Percentiles rank a stretch among this genome's conserved stretches.
These are phyloP conservation scores for Epinotia nisella DNA, from an alignment of 2,888 invertebrate species.

Conservation along the genomic window DNA sequence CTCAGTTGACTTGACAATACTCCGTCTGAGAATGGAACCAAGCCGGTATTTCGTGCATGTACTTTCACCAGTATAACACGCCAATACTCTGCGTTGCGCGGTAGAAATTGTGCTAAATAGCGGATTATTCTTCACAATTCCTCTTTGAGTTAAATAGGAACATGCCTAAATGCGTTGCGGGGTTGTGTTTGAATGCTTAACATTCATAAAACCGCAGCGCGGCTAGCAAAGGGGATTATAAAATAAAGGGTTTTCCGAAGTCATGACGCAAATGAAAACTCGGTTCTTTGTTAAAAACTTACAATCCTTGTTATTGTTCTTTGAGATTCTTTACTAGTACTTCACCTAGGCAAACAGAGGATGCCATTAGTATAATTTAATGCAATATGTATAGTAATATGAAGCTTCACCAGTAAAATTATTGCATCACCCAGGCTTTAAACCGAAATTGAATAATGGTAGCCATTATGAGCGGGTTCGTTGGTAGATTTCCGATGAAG, in stretches of 20 bases:
- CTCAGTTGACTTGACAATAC: slow-evolving; percentile 51
- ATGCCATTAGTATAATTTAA: slow-evolving; percentile 2
- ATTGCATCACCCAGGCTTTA: slow-evolving; percentile 21
- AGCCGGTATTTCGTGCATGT: slow-evolving; percentile 72
- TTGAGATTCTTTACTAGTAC: not conserved
- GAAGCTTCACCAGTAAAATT: slow-evolving; percentile 1
- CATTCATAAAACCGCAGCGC: slow-evolving; percentile 17
- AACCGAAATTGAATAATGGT: slow-evolving; percentile 13
- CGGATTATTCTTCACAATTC: slow-evolving; percentile 23
- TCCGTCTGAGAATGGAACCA: slow-evolving; percentile 54
- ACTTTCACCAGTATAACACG: slow-evolving; percentile 79
- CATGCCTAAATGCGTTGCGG: not conserved
- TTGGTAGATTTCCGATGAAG: slow-evolving; percentile 45
- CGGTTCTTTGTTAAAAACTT: not conserved
- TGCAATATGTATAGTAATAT: slow-evolving; percentile 3
- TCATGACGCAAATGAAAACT: slow-evolving; percentile 18
- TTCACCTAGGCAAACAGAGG: not conserved
- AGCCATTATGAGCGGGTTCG: slow-evolving; percentile 28
- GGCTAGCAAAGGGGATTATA: slow-evolving; percentile 15
- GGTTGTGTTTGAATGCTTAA: not conserved
- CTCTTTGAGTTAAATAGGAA: slow-evolving; percentile 12
- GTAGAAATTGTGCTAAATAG: slow-evolving; percentile 60
- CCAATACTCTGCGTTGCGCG: slow-evolving; percentile 66
- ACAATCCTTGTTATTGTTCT: not conserved
- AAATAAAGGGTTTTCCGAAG: slow-evolving; percentile 21